Conservation (phyloP, 1,140 invertebrate genomes). For the Matsumurasca onukii region DNA sequence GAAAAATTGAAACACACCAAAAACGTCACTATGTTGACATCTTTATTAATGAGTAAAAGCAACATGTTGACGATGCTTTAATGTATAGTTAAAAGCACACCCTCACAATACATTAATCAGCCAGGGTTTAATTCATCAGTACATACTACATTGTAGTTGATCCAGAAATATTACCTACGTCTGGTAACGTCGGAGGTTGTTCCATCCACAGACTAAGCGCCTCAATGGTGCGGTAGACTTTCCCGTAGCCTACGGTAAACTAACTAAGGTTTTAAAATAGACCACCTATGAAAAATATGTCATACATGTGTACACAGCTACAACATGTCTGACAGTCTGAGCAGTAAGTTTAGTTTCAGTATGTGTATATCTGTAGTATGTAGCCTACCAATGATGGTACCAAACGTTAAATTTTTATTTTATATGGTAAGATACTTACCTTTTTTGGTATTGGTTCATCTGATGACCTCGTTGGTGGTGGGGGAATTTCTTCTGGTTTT, state of each 20-base stretch:
- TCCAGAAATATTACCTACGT: no score
- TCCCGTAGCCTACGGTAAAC: no score
- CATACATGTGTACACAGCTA: conserved; percentile 12
- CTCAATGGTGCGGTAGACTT: no score
- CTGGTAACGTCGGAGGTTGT: no score
- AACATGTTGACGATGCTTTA: not conserved
- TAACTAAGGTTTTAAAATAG: not conserved
- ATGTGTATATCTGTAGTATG: not conserved
- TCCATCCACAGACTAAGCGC: no score
- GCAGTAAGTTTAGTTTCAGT: no score
- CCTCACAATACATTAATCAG: no score
- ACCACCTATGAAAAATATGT: conserved; percentile 13
- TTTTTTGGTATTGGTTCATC: conserved; percentile 52
- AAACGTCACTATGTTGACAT: conserved; percentile 23
- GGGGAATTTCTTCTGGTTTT: conserved; percentile 26
- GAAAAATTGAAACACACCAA: not conserved
- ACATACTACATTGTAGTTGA: no score
- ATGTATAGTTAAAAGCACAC: no score
- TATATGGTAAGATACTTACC: conserved; percentile 44
- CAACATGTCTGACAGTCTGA: not conserved
- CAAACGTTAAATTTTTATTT: conserved; percentile 26
- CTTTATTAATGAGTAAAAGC: not conserved
- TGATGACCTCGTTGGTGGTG: conserved; percentile 47
- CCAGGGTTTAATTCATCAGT: no score
- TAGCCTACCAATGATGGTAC: not conserved